Evolutionary conservation across 2,888 invertebrate species (phyloP), one percentile per base, ranked within the genome.

Genomic region (Trisateles emortualis): DNA sequence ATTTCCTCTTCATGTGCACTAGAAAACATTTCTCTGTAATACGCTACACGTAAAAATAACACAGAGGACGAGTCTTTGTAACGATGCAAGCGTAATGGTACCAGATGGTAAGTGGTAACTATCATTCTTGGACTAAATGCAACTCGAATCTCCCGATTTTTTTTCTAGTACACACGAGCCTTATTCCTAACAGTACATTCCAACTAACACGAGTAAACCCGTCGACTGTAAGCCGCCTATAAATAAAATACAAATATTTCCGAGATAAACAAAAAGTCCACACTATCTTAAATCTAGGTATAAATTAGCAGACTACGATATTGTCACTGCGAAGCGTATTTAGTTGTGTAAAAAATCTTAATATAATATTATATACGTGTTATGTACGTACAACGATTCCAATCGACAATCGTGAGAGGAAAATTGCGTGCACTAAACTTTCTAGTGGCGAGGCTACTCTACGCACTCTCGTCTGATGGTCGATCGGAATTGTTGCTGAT

Each of bases 311-410:
- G 63, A 53, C 71, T 83, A 83, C 60, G 16, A 78, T 89, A 89
- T 88, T 89, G 88, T 89, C 89, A 77, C 64, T 78, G 81, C 82
- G 53, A 88, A 88, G 87, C 88, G 83, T 87, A 65, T 38, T 30
- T 40, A 36, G 33, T 56, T 59, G 45, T 68, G 56, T 64, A 64
- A 62, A 68, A 64, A 65, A 51, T 38, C 49, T 35, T 63, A 55
- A 19, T 19, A 19, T 19, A 19, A 6, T 26, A 26, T 14, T 35
- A 24, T 26, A 14, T 47, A 0, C 29, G 32, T 44, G 49, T 42
- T 36, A 6, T 26, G 8, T 26, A 8, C 8, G 1, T 26, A 26
- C 26, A 26, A 26, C 26, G 8, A 4, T 26, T 26, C 26, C 9
- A 8, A 8, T 26, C 1, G 1, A 8, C 3, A 1, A 3, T 6